Base-by-base conservation (phyloP, 2,888 invertebrate species). In the Harpalus rubripes region DNA sequence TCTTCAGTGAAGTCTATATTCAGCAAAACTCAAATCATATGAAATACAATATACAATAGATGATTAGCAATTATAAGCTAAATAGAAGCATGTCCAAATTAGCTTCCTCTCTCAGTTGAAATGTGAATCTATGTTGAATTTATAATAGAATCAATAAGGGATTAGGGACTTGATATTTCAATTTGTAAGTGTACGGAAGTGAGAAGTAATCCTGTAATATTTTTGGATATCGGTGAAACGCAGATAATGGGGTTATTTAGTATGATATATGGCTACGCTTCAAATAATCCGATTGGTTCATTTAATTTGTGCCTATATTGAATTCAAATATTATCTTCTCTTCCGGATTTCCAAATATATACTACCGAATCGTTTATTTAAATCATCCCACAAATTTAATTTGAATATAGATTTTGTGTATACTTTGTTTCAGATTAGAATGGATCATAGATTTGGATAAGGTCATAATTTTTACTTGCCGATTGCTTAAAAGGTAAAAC, bases 151-250 rank as follows among this genome's bases (percentile, higher is more conserved):
- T 68, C 32, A 68, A 68, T 68, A 68, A 39, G 8, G 39, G 39
- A 68, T 68, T n/a, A 39, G 0, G 7, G 68, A 32, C 15, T 26
- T 68, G 68, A 68, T 68, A 39, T 68, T 68, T 68, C 68, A 68
- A 68, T 68, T 68, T 68, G 68, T 68, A 68, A 68, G 68, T 68
- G 68, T 68, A 39, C 68, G 68, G 68, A 68, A 68, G 68, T 68
- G 68, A n/a, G 39, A 68, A 68, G 68, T 68, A 68, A 68, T 68
- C 74, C 44, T 52, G 15, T 74, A 74, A 74, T 74, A 74, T 74
- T 74, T 74, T 56, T 22, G 74, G 74, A 56, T 74, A 74, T 52
- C n/a, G 18, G 74, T 74, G 52, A 44, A 74, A 8, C 44, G 52
- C 52, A 74, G 44, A 10, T 74, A 74, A 52, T 52, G 22, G 44